Evolutionary conservation across 2,797 vertebrate species (phyloP).

Genomic region (Sebastes baramenuke): DNA sequence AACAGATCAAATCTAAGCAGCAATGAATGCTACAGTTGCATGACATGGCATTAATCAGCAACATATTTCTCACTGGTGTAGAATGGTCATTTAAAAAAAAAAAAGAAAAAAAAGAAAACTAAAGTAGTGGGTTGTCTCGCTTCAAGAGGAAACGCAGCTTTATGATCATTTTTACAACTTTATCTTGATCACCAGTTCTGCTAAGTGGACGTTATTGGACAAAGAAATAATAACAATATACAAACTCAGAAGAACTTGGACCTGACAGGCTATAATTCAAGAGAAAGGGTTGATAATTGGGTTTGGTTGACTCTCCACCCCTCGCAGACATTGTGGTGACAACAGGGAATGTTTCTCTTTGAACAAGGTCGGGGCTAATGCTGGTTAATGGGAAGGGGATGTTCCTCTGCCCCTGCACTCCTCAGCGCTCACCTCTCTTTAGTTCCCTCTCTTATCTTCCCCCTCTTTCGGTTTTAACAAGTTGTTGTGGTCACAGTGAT

Average conservation of each 20-base stretch:
- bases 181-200: constrained; percentile 16
- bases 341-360: constrained; percentile 74
- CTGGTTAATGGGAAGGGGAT: constrained; percentile 70
- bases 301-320: constrained; percentile 51
- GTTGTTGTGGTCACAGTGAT: constrained; percentile 15
- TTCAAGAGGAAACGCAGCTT: constrained; percentile 4
- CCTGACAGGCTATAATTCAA: constrained; percentile 65
- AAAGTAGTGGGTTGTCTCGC: neutral
- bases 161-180: constrained; percentile 32
- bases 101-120: accelerated
- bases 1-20: no score
- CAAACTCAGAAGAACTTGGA: constrained; percentile 19
- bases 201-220: constrained; percentile 27
- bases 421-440: constrained; percentile 37
- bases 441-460: constrained; percentile 30
- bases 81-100: no score
- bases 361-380: constrained; percentile 65
- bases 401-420: constrained; percentile 50
- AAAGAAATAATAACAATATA: constrained; percentile 31
- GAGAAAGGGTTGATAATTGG: constrained; percentile 60
- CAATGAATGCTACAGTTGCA: no score
- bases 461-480: constrained; percentile 30
- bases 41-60: no score
- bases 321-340: constrained; percentile 74
- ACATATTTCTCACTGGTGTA: no score